A percentile compares a stretch with the other conserved stretches of the same genome.
These are phyloP conservation scores for Pangasius macronema DNA, from an alignment of 2,797 vertebrate genomes.

Conservation along the genomic window DNA sequence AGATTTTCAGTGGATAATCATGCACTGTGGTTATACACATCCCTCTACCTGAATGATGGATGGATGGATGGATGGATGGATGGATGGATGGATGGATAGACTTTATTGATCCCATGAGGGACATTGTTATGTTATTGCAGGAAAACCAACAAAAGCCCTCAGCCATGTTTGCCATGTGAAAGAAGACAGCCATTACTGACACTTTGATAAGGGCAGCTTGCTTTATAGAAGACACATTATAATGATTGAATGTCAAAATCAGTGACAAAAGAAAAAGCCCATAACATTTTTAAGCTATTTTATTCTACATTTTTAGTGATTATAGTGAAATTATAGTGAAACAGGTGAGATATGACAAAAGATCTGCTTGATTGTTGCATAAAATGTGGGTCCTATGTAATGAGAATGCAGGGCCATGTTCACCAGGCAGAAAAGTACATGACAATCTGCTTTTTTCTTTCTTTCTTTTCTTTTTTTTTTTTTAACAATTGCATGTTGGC, in stretches of 20 bases:
- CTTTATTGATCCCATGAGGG: too few species aligned
- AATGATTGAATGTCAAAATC: not conserved
- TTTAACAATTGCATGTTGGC: not conserved
- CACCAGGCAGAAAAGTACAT: not conserved
- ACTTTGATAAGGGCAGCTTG: not conserved
- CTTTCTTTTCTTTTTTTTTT: not conserved
- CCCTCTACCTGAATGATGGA: not conserved
- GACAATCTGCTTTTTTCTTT: not conserved
- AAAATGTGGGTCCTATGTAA: not conserved
- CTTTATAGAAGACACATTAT: not conserved
- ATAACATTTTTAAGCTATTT: not conserved
- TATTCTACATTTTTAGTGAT: not conserved
- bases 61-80: not conserved
- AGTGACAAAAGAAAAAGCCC: not conserved
- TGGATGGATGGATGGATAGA: too few species aligned
- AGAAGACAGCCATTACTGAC: not conserved
- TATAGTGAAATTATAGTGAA: not conserved
- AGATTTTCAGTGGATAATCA: not conserved
- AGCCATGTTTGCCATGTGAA: conserved; percentile 16
- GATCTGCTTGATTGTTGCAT: not conserved
- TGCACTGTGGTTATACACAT: conserved; percentile 2
- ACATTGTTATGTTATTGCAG: not conserved
- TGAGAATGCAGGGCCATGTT: conserved; percentile 30
- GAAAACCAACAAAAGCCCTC: conserved; percentile 28
- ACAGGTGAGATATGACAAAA: not conserved